A percentile compares a stretch with the other conserved stretches of the same genome.
phyloP scores from a whole-genome alignment of 2,888 invertebrate genomes.

The Drosophila formosana region DNA sequence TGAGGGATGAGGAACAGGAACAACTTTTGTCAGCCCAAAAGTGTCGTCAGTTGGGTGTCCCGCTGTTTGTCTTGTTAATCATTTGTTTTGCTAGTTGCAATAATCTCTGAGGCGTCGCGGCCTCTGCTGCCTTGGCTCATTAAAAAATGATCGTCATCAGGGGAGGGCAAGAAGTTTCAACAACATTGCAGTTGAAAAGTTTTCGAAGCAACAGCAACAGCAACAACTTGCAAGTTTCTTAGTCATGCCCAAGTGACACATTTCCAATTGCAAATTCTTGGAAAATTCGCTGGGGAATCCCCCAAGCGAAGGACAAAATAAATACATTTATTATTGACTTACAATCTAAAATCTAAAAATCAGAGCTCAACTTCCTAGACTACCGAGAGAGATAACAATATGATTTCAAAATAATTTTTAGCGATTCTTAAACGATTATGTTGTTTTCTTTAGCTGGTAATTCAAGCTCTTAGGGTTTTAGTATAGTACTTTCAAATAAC shows the following conservation, averaged over 20 bases:
- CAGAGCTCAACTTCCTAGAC: conserved; percentile 18
- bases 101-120: conserved; percentile 54
- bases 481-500: no score
- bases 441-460: no score
- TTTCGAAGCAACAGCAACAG: conserved; percentile 35
- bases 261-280: conserved; percentile 64
- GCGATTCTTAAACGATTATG: no score
- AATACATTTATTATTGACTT: conserved; percentile 39
- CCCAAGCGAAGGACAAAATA: not conserved
- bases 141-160: conserved; percentile 65
- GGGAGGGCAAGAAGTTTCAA: conserved; percentile 47
- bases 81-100: conserved; percentile 66
- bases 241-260: conserved; percentile 67
- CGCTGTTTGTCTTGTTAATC: conserved; percentile 63
- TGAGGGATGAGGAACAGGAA: not conserved
- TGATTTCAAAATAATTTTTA: not conserved
- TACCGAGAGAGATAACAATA: not conserved
- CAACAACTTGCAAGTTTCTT: conserved; percentile 47
- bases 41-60: conserved; percentile 53
- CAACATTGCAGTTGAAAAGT: conserved; percentile 29
- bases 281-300: conserved; percentile 16
- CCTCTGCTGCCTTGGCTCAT: conserved; percentile 48
- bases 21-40: conserved; percentile 39
- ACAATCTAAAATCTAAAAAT: conserved; percentile 17
- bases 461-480: no score